A percentile compares a stretch with the other conserved stretches of the same genome.
Conservation (phyloP, 64 coral and sea anemone genomes). For the Trachythela sp. region DNA sequence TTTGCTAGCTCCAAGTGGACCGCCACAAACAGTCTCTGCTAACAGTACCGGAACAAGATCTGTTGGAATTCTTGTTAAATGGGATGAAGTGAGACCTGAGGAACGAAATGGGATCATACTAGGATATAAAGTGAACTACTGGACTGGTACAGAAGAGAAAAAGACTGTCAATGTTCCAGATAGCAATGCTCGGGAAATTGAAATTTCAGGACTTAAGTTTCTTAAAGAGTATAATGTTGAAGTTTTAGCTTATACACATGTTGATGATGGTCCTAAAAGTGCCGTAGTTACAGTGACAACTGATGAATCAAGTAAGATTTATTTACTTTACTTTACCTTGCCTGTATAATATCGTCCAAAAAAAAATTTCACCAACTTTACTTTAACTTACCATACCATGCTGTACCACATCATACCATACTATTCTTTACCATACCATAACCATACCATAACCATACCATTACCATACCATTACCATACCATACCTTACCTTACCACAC, state of each 20-base stretch:
- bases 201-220: background rate
- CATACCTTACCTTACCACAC: too few species aligned
- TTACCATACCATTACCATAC: too few species aligned
- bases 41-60: background rate
- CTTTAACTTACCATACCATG: too few species aligned
- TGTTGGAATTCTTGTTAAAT: background rate
- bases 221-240: background rate
- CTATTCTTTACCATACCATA: too few species aligned
- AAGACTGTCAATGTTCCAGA: background rate
- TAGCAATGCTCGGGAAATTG: background rate
- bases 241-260: background rate
- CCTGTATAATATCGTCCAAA: too few species aligned
- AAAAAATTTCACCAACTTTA: too few species aligned
- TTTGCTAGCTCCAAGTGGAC: conserved; percentile 29
- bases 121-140: conserved; percentile 27
- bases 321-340: background rate
- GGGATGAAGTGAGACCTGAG: conserved; percentile 23
- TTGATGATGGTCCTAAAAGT: background rate
- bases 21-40: conserved; percentile 30
- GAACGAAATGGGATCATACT: conserved; percentile 31
- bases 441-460: too few species aligned
- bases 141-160: background rate
- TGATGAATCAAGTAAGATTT: background rate
- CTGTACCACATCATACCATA: too few species aligned
- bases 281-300: background rate